Conservation (phyloP, 2,797 vertebrate genomes). For the Sebastes elongatus region DNA sequence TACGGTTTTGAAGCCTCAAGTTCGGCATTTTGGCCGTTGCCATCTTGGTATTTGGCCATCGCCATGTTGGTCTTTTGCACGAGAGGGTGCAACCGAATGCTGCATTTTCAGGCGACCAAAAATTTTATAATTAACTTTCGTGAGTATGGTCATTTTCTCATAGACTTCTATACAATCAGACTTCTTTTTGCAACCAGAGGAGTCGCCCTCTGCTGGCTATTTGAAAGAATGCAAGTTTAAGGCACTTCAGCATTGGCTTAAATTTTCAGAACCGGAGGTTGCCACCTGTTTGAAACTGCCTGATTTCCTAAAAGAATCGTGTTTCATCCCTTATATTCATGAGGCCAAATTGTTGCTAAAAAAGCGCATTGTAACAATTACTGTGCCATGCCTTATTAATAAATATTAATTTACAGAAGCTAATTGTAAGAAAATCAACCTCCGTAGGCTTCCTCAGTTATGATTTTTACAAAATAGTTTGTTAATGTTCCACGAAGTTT, state of each 20-base stretch:
- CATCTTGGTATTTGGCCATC: neutral
- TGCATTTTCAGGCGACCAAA: neutral
- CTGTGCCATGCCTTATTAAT: neutral
- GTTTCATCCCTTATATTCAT: neutral
- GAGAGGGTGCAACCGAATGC: neutral
- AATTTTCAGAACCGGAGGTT: no score
- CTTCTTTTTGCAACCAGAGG: no score
- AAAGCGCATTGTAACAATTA: neutral
- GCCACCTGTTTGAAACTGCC: neutral
- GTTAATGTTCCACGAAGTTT: constrained; percentile 28
- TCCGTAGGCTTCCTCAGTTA: neutral
- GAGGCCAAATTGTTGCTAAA: neutral
- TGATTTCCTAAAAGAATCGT: neutral
- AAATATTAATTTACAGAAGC: neutral
- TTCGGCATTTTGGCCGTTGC: neutral
- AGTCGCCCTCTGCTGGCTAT: no score
- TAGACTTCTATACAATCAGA: no score
- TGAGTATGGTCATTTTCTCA: no score
- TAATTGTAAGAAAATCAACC: neutral
- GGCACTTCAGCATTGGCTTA: no score
- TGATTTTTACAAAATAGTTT: constrained; percentile 18
- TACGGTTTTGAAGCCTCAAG: neutral
- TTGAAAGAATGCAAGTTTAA: no score
- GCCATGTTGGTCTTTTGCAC: neutral
- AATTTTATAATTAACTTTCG: neutral